Base-by-base conservation (phyloP, 53 echinoderm and acorn worm species). In the Apostichopus leukothele region DNA sequence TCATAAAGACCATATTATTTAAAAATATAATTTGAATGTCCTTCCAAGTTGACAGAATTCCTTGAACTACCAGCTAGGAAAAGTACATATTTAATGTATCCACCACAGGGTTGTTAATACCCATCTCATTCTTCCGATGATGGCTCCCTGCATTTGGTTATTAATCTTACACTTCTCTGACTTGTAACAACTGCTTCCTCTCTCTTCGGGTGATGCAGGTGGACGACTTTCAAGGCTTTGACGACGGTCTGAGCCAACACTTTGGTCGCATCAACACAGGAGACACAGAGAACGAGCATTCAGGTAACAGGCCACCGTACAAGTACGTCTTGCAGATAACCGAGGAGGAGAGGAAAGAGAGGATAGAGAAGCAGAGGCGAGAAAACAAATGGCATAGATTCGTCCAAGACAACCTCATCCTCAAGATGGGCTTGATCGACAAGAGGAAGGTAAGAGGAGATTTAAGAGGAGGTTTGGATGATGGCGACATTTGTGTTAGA, bases 341-440 rank as follows among this genome's bases (percentile, higher is more conserved):
- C n/a, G 55, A 73, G 18, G 90, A 91, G 66, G 99, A 99, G 67
- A 75, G 94, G 75, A 75, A 81, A 8, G 83, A 92, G 67, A 83
- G 91, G 50, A 89, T 99, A 27, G 92, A 92, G 87, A 92, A 91
- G 68, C 99, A 99, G 89, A 83, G 66, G 76, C 91, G 90, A 78
- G 99, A 99, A 50, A 89, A 87, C 79, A 96, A 96, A 25, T 99
- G 99, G 99, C 96, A 99, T 83, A 92, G 88, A 87, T 99, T 99
- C 80, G 99, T 99, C 75, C 94, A 99, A 74, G 96, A 92, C 12
- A 89, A 99, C 88, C 90, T 99, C 75, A 94, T 99, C 74, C 89
- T 96, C 63, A 99, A 99, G 91, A 96, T 94, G 92, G 99, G 96
- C 18, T 83, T 93, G 68, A 90, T 99, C 9, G 99, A 99, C 74